These are phyloP conservation scores for Nettapus auritus DNA, from an alignment of 2,113 vertebrate genomes.

Conservation along the genomic window DNA sequence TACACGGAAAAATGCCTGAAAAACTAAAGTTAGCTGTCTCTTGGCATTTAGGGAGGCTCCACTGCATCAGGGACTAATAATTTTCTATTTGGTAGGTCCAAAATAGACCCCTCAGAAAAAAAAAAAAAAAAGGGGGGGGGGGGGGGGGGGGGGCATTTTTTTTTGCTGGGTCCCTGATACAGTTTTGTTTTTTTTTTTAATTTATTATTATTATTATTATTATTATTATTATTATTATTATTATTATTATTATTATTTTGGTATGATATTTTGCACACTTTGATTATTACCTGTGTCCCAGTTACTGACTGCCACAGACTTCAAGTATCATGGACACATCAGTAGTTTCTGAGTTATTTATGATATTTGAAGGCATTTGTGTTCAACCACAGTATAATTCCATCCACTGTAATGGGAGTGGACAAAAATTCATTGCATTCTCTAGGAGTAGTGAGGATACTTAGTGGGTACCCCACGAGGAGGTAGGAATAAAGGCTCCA, in stretches of 20 bases:
- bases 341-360: not conserved
- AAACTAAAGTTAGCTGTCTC: not conserved
- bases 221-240: not conserved
- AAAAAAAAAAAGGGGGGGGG: not conserved
- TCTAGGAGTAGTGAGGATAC: not conserved
- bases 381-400: not conserved
- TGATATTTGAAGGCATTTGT: not conserved
- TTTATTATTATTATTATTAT: not conserved
- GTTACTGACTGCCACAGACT: rapidly evolving
- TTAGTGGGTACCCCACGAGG: not conserved
- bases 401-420: not conserved
- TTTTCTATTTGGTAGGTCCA: not conserved
- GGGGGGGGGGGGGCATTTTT: no score
- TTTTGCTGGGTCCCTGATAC: not conserved
- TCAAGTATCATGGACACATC: not conserved
- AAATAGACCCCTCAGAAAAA: not conserved
- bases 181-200: no score
- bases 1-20: not conserved
- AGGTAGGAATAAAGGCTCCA: not conserved
- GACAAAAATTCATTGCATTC: rapidly evolving
- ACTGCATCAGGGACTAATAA: not conserved
- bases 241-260: not conserved
- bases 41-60: not conserved
- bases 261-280: not conserved
- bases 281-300: not conserved